These are phyloP conservation scores for Lophochroa leadbeateri DNA, from an alignment of 2,113 vertebrate species.

Conservation along the genomic window DNA sequence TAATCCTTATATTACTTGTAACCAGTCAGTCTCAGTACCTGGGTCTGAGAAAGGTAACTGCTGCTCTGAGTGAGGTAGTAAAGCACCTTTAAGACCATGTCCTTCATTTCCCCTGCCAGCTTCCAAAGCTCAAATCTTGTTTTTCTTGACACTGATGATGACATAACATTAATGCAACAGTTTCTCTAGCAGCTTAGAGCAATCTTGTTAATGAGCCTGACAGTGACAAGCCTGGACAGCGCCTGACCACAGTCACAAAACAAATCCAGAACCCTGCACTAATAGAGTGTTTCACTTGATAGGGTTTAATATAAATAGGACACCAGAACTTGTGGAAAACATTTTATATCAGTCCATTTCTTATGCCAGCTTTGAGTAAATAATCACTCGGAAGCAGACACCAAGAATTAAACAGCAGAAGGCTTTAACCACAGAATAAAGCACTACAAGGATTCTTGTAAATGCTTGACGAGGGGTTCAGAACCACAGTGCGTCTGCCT, in stretches of 20 bases:
- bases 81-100: background rate
- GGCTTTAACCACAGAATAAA: background rate
- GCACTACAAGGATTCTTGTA: background rate
- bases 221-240: background rate
- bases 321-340: background rate
- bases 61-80: background rate
- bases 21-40: background rate
- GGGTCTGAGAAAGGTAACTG: background rate
- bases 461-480: background rate
- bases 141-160: background rate
- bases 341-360: background rate
- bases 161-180: background rate
- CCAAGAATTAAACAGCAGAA: background rate
- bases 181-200: conserved; percentile 9
- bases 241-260: background rate
- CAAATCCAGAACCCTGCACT: background rate
- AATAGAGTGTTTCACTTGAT: background rate
- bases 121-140: background rate
- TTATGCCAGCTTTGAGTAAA: background rate
- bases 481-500: background rate
- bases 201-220: background rate
- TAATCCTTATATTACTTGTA: background rate
- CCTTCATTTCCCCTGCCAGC: background rate
- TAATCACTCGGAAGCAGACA: background rate
- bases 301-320: background rate